Percentiles rank a stretch among this genome's conserved stretches.
These are phyloP conservation scores for Aythya fuligula DNA, from an alignment of 2,797 vertebrate species.

Conservation along the genomic window DNA sequence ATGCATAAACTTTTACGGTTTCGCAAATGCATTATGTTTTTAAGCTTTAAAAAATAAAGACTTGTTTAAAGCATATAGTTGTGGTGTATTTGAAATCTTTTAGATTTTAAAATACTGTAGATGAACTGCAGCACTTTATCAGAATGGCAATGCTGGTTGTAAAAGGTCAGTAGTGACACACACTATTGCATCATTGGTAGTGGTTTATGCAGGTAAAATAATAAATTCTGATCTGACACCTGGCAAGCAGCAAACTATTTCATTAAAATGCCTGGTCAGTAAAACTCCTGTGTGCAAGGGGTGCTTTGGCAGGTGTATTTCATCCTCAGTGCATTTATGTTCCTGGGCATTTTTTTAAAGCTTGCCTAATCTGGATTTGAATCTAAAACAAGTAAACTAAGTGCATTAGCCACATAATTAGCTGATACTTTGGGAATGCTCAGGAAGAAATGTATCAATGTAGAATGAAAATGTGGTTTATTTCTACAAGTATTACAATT, in stretches of 20 bases:
- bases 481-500: not conserved
- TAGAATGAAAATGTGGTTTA: not conserved
- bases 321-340: not conserved
- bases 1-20: not conserved
- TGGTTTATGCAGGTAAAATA: not conserved
- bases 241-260: not conserved
- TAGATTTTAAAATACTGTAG: not conserved
- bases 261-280: not conserved
- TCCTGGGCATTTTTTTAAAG: not conserved
- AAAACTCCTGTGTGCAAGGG: not conserved
- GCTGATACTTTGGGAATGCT: not conserved
- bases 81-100: not conserved
- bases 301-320: not conserved
- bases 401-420: not conserved
- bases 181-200: not conserved
- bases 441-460: not conserved
- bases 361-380: not conserved
- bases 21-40: not conserved
- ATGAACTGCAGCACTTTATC: not conserved
- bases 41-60: conserved; percentile 5
- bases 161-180: not conserved
- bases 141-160: not conserved
- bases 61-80: not conserved
- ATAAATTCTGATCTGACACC: not conserved
- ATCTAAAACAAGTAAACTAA: not conserved